phyloP scores from a whole-genome alignment of 2,888 invertebrate genomes.

The Amphipoea oculea region DNA sequence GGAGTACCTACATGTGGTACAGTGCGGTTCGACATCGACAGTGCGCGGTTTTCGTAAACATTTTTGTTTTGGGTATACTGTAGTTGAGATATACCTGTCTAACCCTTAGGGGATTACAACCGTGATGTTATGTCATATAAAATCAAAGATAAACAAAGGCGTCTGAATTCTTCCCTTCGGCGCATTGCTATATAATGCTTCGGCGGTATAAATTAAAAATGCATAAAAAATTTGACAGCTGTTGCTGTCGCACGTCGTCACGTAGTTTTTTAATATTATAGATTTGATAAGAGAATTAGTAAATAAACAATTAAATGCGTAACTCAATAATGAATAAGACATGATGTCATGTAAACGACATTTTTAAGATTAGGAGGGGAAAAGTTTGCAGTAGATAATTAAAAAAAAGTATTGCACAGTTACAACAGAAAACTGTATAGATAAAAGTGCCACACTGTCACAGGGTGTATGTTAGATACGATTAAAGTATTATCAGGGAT shows the following conservation, averaged over 20 bases:
- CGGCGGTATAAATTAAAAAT: background rate
- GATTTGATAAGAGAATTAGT: conserved; percentile 1
- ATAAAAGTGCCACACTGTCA: background rate
- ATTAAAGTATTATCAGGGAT: conserved; percentile 31
- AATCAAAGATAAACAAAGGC: background rate
- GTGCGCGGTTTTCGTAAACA: background rate
- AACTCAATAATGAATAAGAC: conserved; percentile 1
- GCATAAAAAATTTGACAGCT: background rate
- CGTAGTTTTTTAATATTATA: background rate
- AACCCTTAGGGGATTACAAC: no score
- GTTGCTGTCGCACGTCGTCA: background rate
- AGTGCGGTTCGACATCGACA: background rate
- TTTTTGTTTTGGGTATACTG: background rate
- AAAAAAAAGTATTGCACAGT: background rate
- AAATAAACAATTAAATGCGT: conserved; percentile 28
- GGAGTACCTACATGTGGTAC: background rate
- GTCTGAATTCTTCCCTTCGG: no score
- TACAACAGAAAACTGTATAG: background rate
- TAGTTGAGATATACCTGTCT: no score
- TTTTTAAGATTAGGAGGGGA: background rate
- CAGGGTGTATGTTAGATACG: background rate
- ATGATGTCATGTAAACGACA: background rate
- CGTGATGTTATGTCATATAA: no score
- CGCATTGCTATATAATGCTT: no score
- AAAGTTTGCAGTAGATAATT: no score